Evolutionary conservation across 2,797 vertebrate genomes (phyloP).

Genomic region (Cuniculus paca): DNA sequence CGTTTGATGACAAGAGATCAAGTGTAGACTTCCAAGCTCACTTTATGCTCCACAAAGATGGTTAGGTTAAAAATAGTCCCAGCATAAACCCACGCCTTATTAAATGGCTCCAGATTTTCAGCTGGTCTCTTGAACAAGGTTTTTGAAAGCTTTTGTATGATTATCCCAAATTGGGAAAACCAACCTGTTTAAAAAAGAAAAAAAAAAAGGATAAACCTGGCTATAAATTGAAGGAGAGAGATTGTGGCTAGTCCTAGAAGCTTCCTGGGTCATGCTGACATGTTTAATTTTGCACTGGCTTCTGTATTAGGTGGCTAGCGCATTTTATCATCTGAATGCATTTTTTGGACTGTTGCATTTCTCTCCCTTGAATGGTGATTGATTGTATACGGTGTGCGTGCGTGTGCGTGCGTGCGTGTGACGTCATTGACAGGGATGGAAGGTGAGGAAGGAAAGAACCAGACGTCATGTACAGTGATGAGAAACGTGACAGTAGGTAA

Average conservation of each 20-base stretch:
- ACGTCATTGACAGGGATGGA: conserved; percentile 40
- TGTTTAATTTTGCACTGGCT: conserved; percentile 45
- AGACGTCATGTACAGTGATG: neutral
- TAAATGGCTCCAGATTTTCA: conserved; percentile 36
- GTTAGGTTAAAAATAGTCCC: conserved; percentile 12
- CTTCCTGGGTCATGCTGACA: neutral
- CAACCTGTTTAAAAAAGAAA: neutral
- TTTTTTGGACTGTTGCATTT: conserved; percentile 24
- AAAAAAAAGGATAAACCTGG: neutral
- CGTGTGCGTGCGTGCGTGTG: neutral
- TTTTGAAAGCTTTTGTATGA: conserved; percentile 36
- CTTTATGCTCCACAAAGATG: conserved; percentile 6
- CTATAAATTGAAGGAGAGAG: neutral
- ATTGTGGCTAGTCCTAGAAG: conserved; percentile 2
- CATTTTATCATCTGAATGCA: conserved; percentile 48
- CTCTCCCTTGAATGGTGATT: conserved; percentile 29
- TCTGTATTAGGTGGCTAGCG: neutral
- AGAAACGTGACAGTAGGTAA: neutral
- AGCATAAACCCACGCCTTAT: neutral
- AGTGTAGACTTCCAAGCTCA: neutral
- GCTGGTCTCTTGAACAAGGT: neutral
- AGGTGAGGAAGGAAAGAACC: conserved; percentile 6
- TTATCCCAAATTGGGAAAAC: conserved; percentile 27
- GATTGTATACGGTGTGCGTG: neutral
- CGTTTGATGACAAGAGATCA: conserved; percentile 8